Percentiles rank a stretch among this genome's conserved stretches.
These are phyloP conservation scores for Gymnothorax reevesii DNA, from an alignment of 2,797 vertebrate genomes.

Conservation along the genomic window DNA sequence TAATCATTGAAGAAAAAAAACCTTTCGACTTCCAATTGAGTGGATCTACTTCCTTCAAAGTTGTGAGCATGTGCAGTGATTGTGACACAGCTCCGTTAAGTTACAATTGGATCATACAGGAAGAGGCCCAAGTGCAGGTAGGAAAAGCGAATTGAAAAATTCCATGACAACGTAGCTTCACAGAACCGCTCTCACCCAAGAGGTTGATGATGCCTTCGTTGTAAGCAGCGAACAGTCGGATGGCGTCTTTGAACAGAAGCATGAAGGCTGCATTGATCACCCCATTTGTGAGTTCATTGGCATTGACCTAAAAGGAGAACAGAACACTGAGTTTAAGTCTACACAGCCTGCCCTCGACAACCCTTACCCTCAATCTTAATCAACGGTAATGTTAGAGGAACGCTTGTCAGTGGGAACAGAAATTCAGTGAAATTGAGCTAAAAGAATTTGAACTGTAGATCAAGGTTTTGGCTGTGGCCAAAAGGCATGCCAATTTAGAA, in stretches of 20 bases:
- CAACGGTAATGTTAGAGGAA: neutral
- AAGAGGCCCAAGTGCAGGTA: neutral
- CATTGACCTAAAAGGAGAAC: conserved; percentile 82
- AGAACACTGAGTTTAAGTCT: conserved; percentile 25
- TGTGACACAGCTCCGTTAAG: too few species aligned
- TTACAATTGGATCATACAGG: neutral
- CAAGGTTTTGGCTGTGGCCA: neutral
- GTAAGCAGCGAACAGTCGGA: conserved; percentile 97
- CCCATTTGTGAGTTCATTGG: conserved; percentile 98
- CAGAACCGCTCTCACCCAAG: conserved; percentile 78
- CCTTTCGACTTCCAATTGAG: too few species aligned
- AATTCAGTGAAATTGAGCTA: neutral
- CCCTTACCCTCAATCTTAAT: neutral
- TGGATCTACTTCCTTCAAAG: too few species aligned
- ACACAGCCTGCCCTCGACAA: neutral
- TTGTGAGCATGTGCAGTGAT: too few species aligned
- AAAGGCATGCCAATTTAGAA: neutral
- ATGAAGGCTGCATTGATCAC: conserved; percentile 99
- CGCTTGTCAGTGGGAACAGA: neutral
- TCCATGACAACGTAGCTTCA: neutral
- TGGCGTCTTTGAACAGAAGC: conserved; percentile 99
- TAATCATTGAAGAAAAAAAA: too few species aligned
- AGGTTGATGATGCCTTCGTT: conserved; percentile 99
- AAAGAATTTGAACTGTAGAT: neutral
- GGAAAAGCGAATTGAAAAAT: neutral